phyloP scores from a whole-genome alignment of 2,113 vertebrate genomes.

The Aramus guarauna region DNA sequence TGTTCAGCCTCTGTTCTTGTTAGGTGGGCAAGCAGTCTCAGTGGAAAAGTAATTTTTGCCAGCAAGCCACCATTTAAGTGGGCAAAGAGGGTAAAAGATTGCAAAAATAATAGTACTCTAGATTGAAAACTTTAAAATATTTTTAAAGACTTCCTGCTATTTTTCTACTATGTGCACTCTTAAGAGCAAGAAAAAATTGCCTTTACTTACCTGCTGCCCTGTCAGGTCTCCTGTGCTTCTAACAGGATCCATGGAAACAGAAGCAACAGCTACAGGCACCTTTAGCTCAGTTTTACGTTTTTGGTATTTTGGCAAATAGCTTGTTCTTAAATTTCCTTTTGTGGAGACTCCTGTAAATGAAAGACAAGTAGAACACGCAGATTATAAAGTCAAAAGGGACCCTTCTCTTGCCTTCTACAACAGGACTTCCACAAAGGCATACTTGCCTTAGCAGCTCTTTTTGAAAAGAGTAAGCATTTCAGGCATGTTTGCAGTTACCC shows the following conservation, averaged over 20 bases:
- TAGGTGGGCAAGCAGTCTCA: background rate
- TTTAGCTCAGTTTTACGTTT: slow-evolving; percentile 57
- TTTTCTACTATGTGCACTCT: background rate
- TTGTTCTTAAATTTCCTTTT: slow-evolving; percentile 62
- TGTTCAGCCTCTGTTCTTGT: background rate
- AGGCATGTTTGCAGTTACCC: background rate
- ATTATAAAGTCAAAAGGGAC: background rate
- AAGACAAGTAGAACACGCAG: slow-evolving; percentile 21
- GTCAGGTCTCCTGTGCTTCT: slow-evolving; percentile 24
- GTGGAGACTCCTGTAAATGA: slow-evolving; percentile 67
- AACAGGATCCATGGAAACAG: slow-evolving; percentile 49
- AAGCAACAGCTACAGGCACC: slow-evolving; percentile 14
- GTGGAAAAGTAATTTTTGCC: background rate
- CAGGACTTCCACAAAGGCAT: background rate
- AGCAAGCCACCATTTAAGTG: background rate
- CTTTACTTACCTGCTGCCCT: slow-evolving; percentile 64
- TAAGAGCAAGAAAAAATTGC: background rate
- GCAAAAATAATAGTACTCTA: background rate
- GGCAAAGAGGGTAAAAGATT: background rate
- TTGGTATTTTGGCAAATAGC: slow-evolving; percentile 25
- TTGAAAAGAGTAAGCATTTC: background rate
- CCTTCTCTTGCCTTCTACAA: background rate
- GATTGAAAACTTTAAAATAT: background rate
- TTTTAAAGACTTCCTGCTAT: background rate
- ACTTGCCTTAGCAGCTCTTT: background rate